Percentiles rank a stretch among this genome's conserved stretches.
These are phyloP conservation scores for Netelia fuscicornis DNA, from an alignment of 2,888 invertebrate genomes.

Conservation along the genomic window DNA sequence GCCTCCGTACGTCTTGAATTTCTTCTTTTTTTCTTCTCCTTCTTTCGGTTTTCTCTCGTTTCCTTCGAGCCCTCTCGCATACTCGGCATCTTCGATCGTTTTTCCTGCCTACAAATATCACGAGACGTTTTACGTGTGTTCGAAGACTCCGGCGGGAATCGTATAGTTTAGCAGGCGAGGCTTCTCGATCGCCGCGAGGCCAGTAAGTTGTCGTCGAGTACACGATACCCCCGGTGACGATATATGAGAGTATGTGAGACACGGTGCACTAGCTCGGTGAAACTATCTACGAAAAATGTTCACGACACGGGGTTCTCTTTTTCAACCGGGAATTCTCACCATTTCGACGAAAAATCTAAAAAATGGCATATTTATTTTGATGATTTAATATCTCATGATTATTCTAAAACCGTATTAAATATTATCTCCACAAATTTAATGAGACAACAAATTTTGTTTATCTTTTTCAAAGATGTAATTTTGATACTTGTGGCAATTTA, in stretches of 20 bases:
- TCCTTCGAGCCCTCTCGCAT: constrained; percentile 32
- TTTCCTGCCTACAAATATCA: constrained; percentile 50
- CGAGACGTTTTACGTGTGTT: constrained; percentile 41
- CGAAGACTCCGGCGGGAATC: constrained; percentile 60
- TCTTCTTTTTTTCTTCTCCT: constrained; percentile 52
- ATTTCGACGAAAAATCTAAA: background rate
- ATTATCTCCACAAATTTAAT: too few species aligned
- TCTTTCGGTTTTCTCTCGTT: constrained; percentile 17
- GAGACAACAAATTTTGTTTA: too few species aligned
- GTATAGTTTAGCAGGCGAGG: constrained; percentile 40
- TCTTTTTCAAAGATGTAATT: background rate
- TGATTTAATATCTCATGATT: background rate
- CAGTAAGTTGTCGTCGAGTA: constrained; percentile 49
- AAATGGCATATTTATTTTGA: background rate
- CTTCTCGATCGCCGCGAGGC: constrained; percentile 47
- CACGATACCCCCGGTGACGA: constrained; percentile 47
- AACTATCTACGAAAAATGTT: background rate
- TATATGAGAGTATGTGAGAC: constrained; percentile 16
- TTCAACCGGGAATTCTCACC: background rate
- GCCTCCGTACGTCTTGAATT: constrained; percentile 62
- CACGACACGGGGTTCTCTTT: background rate
- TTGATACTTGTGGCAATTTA: background rate
- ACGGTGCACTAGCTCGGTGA: background rate
- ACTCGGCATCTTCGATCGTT: constrained; percentile 53
- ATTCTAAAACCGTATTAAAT: background rate